A percentile compares a stretch with the other conserved stretches of the same genome.
These are phyloP conservation scores for Saccopteryx bilineata DNA, from an alignment of 2,113 vertebrate genomes.

Conservation along the genomic window DNA sequence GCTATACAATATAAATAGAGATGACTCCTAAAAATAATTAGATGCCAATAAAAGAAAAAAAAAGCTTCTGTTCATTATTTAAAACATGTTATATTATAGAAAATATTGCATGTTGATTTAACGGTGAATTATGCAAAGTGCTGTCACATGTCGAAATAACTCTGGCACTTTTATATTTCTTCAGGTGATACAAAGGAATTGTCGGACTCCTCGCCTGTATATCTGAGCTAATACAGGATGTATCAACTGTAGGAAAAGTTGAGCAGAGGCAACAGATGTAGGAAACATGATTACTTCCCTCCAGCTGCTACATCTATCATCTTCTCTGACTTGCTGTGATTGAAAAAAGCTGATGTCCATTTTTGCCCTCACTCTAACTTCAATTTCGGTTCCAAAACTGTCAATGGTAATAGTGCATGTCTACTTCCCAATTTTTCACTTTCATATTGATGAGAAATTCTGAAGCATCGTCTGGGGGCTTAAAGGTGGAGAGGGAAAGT, in stretches of 20 bases:
- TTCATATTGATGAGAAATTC: slow-evolving; percentile 20
- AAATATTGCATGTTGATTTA: background rate
- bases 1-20: slow-evolving; percentile 73
- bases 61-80: slow-evolving; percentile 32
- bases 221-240: background rate
- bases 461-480: background rate
- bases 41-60: background rate
- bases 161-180: background rate
- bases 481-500: background rate
- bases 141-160: background rate
- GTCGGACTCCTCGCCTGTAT: background rate
- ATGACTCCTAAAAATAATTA: slow-evolving; percentile 74
- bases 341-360: slow-evolving; percentile 23
- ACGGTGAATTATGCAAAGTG: slow-evolving; percentile 37
- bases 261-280: background rate
- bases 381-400: slow-evolving; percentile 42
- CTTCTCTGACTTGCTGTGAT: background rate
- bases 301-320: background rate
- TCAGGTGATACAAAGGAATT: background rate
- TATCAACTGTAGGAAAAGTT: background rate
- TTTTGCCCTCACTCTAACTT: slow-evolving; percentile 39
- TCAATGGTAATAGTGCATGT: background rate
- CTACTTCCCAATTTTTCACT: slow-evolving; percentile 19
- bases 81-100: slow-evolving; percentile 31
- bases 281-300: slow-evolving; percentile 14